Evolutionary conservation across 2,888 invertebrate genomes (phyloP).

Genomic region (Hyles lineata): DNA sequence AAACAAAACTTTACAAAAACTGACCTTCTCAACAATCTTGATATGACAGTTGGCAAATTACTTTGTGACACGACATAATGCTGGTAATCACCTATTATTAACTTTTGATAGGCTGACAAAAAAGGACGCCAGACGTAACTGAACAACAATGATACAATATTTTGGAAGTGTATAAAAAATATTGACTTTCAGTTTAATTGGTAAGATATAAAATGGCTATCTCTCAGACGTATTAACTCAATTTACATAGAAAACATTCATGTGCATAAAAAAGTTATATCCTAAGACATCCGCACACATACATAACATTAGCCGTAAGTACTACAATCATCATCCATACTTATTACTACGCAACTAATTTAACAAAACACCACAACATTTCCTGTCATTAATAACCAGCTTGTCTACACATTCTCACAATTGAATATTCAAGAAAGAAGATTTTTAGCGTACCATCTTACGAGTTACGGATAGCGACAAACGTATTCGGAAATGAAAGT

Average conservation of each 20-base stretch:
- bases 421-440: slow-evolving; percentile 19
- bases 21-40: slow-evolving; percentile 27
- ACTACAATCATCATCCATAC: neutral
- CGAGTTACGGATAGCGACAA: slow-evolving; percentile 11
- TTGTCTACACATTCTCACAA: neutral
- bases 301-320: neutral
- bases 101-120: neutral
- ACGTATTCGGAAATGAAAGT: slow-evolving; percentile 43
- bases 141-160: neutral
- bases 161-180: neutral
- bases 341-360: neutral
- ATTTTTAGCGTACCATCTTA: slow-evolving; percentile 27
- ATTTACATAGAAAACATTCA: no score
- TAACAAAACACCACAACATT: neutral
- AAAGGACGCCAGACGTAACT: neutral
- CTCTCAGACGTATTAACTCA: neutral
- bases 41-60: slow-evolving; percentile 19
- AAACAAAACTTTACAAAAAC: slow-evolving; percentile 31
- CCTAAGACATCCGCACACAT: no score
- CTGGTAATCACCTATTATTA: neutral
- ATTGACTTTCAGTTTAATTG: neutral
- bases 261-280: no score
- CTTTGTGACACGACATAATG: neutral
- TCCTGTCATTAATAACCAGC: slow-evolving; percentile 9
- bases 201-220: neutral